Conservation (phyloP, 2,113 vertebrate species). For the Sphyrna mokarran region DNA sequence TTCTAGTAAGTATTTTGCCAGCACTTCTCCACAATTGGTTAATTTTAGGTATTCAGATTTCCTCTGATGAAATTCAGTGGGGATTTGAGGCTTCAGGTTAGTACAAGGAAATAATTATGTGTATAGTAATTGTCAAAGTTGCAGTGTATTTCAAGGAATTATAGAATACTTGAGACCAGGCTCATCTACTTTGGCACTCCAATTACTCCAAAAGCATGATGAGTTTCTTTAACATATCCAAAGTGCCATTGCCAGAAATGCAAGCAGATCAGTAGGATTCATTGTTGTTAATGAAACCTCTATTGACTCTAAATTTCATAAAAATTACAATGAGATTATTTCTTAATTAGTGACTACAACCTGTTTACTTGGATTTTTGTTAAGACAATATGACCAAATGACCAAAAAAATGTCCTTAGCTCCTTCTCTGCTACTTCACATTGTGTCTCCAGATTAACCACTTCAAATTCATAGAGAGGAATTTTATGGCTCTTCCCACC, state of each 20-base stretch:
- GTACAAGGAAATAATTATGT: conserved; percentile 25
- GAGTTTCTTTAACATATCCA: not conserved
- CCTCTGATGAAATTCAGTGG: not conserved
- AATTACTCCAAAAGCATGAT: not conserved
- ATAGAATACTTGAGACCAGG: not conserved
- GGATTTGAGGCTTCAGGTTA: not conserved
- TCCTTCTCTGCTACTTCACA: not conserved
- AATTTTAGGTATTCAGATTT: not conserved
- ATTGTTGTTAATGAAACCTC: not conserved
- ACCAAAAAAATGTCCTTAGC: not conserved
- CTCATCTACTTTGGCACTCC: not conserved
- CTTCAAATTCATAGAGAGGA: not conserved
- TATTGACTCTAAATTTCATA: not conserved
- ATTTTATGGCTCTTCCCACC: no score
- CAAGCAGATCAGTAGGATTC: not conserved
- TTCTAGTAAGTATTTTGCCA: conserved; percentile 12
- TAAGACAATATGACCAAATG: no score
- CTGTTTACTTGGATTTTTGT: not conserved
- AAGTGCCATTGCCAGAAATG: not conserved
- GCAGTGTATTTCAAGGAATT: not conserved
- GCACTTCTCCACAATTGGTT: not conserved
- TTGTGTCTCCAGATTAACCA: no score
- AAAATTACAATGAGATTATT: not conserved
- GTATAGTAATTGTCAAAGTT: conserved; percentile 27
- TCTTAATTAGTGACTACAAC: not conserved